Percentiles rank a stretch among this genome's conserved stretches.
Conservation (phyloP, 2,888 invertebrate genomes). For the Cynaeus angustus region DNA sequence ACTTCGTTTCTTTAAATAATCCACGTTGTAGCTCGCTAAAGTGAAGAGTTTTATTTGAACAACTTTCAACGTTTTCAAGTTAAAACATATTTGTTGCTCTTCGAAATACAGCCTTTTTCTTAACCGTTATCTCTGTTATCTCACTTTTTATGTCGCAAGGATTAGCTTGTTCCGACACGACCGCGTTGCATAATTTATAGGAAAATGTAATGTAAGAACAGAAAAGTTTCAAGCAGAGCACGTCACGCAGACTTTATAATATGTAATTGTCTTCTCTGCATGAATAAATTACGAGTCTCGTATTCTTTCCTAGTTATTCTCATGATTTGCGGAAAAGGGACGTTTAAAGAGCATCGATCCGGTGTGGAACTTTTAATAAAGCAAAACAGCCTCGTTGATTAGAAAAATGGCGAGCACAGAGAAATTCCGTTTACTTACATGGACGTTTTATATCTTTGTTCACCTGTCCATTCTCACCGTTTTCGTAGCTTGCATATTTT, state of each 20-base stretch:
- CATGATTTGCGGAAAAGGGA: conserved; percentile 11
- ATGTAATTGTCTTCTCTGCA: conserved; percentile 29
- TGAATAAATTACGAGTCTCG: conserved; percentile 37
- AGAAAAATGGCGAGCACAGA: conserved; percentile 9
- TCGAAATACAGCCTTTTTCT: not conserved
- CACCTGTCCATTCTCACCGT: conserved; percentile 25
- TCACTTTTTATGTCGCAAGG: not conserved
- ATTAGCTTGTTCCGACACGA: conserved; percentile 21
- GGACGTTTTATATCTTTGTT: conserved; percentile 21
- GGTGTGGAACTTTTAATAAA: conserved; percentile 10
- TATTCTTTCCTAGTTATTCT: conserved; percentile 16
- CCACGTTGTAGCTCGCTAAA: not conserved
- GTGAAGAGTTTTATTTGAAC: conserved; percentile 1
- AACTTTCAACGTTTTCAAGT: not conserved
- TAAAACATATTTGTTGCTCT: not conserved
- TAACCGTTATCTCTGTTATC: conserved; percentile 4
- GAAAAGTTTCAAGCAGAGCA: conserved; percentile 30
- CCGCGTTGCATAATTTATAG: conserved; percentile 36
- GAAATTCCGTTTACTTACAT: conserved; percentile 17
- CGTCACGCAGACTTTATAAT: conserved; percentile 38
- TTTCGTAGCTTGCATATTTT: not conserved
- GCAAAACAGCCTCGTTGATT: conserved; percentile 6
- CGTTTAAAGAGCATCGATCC: not conserved
- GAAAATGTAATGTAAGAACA: conserved; percentile 32
- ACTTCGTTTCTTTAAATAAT: not conserved